Evolutionary conservation across 2,888 invertebrate genomes (phyloP).

Genomic region (Phortica okadai): DNA sequence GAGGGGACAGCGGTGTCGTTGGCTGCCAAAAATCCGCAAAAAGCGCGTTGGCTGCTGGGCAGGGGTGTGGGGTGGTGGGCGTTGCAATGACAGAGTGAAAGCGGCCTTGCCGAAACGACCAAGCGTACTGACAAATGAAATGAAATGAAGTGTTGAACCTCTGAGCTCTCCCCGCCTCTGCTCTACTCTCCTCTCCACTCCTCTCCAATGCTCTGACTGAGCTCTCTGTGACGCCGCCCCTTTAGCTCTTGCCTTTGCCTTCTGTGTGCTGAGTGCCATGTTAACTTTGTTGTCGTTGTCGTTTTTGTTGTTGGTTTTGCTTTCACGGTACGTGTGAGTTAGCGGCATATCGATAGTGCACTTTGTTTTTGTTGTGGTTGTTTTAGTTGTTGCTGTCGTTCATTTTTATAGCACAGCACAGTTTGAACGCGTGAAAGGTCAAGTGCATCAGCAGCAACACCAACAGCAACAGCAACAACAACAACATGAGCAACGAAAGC

Average conservation of each 20-base stretch:
- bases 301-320: not conserved
- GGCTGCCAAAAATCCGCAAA: not conserved
- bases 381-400: not conserved
- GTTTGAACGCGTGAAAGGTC: slow-evolving; percentile 3
- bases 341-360: not conserved
- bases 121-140: not conserved
- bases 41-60: not conserved
- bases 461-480: not conserved
- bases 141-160: not conserved
- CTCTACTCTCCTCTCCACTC: too few species aligned
- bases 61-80: not conserved
- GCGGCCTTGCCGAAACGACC: not conserved
- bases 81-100: not conserved
- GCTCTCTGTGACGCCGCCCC: too few species aligned
- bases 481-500: not conserved
- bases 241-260: not conserved
- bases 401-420: too few species aligned
- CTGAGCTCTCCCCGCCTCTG: too few species aligned
- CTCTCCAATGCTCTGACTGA: too few species aligned
- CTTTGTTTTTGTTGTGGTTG: not conserved
- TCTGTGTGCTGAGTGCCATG: not conserved
- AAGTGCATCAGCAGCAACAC: slow-evolving; percentile 12
- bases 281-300: slow-evolving; percentile 10
- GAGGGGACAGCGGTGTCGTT: not conserved
- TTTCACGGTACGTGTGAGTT: not conserved